phyloP scores from a whole-genome alignment of 1,140 invertebrate genomes.

The Plectus sambesii region DNA sequence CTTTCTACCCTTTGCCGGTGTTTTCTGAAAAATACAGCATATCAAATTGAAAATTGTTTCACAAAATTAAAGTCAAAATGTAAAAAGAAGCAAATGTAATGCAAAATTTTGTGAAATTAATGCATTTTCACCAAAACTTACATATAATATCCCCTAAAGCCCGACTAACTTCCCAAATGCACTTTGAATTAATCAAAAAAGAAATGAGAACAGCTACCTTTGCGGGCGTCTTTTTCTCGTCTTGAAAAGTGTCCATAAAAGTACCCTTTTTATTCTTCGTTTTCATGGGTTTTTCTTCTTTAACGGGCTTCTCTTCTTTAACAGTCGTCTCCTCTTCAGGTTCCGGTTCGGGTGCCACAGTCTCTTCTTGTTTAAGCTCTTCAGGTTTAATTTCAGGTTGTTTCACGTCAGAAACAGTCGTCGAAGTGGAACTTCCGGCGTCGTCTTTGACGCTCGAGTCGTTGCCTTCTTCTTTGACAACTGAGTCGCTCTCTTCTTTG shows the following conservation, averaged over 20 bases:
- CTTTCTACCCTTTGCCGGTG: conserved; percentile 25
- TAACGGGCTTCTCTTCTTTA: conserved; percentile 17
- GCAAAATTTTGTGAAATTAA: too few species aligned
- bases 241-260: conserved; percentile 8
- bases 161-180: not conserved
- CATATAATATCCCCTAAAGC: too few species aligned
- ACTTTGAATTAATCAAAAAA: not conserved
- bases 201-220: conserved; percentile 9
- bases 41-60: conserved; percentile 19
- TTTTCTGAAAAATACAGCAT: too few species aligned
- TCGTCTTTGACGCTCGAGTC: too few species aligned
- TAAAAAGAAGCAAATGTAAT: too few species aligned
- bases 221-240: conserved; percentile 20
- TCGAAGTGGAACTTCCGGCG: too few species aligned
- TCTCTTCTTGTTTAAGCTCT: too few species aligned
- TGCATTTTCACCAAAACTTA: too few species aligned
- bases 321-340: conserved; percentile 19
- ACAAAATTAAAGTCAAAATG: too few species aligned
- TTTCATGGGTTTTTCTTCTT: conserved; percentile 24
- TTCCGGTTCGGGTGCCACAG: too few species aligned
- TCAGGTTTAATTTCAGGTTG: conserved; percentile 15
- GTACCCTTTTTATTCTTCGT: conserved; percentile 25
- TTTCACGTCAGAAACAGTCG: too few species aligned
- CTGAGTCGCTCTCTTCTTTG: not conserved
- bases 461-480: too few species aligned